A percentile compares a stretch with the other conserved stretches of the same genome.
Evolutionary conservation across 2,888 invertebrate species (phyloP).

Genomic region (Eupithecia tripunctaria): DNA sequence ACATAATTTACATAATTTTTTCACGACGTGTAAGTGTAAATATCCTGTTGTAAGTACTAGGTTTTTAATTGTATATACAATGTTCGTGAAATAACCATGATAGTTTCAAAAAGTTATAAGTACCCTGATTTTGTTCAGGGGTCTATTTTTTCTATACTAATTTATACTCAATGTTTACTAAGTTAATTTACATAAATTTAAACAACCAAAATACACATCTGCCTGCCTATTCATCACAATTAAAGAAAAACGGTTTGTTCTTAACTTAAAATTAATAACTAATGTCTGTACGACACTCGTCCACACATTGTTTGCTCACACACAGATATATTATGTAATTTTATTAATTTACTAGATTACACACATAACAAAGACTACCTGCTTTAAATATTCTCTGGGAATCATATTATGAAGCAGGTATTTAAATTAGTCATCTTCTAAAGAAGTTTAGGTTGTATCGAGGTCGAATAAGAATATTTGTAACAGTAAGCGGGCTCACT

Average conservation of each 20-base stretch:
- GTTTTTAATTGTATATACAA: neutral
- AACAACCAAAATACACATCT: neutral
- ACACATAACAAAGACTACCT: neutral
- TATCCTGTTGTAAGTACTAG: neutral
- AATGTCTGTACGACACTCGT: neutral
- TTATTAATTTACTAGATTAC: neutral
- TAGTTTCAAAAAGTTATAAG: neutral
- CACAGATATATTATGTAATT: neutral
- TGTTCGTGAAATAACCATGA: neutral
- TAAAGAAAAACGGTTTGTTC: constrained; percentile 7
- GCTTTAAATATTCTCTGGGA: neutral
- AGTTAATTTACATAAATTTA: neutral
- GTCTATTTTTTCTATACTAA: neutral
- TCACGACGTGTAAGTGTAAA: neutral
- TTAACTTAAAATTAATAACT: neutral
- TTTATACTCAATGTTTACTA: neutral
- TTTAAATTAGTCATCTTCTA: neutral
- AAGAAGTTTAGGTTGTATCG: neutral
- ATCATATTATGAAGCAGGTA: neutral
- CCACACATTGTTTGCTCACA: neutral
- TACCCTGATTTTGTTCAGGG: neutral
- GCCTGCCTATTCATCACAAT: neutral
- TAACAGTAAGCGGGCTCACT: neutral
- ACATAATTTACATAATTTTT: too few species aligned
- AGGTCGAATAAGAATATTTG: neutral